Evolutionary conservation across 2,888 invertebrate species (phyloP).

Genomic region (Bellardia pandia): DNA sequence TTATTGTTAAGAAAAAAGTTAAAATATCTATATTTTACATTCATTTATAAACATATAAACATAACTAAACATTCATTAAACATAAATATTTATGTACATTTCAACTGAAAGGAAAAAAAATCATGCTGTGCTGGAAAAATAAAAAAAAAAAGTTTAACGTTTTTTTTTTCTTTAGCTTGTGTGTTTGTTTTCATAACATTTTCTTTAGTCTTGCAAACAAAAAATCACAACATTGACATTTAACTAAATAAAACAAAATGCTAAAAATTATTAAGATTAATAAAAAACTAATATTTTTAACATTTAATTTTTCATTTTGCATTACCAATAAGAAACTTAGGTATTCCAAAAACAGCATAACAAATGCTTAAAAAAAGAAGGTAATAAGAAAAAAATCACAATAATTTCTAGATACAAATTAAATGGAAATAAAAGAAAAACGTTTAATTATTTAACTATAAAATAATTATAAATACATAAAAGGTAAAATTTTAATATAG

Average conservation of each 20-base stretch:
- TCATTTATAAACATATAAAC: constrained; percentile 25
- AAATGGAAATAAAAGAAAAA: constrained; percentile 31
- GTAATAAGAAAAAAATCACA: constrained; percentile 75
- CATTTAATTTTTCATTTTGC: constrained; percentile 56
- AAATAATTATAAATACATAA: not conserved
- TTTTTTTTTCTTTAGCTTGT: not conserved
- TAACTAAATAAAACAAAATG: constrained; percentile 60
- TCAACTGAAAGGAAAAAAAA: constrained; percentile 16
- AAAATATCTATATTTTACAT: constrained; percentile 12
- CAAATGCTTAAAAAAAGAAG: constrained; percentile 77
- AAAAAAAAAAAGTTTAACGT: constrained; percentile 17
- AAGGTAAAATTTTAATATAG: not conserved
- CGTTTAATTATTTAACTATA: not conserved
- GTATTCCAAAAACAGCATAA: constrained; percentile 80
- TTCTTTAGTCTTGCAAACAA: constrained; percentile 40
- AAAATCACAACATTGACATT: constrained; percentile 61
- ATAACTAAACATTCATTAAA: constrained; percentile 42
- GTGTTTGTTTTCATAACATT: constrained; percentile 3
- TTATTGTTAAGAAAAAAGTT: constrained; percentile 27
- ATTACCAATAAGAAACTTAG: constrained; percentile 73
- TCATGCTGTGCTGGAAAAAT: constrained; percentile 60
- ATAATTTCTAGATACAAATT: constrained; percentile 75
- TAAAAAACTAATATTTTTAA: constrained; percentile 40
- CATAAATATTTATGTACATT: constrained; percentile 23
- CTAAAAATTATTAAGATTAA: constrained; percentile 42